Percentiles rank a stretch among this genome's conserved stretches.
These are phyloP conservation scores for Albula glossodonta DNA, from an alignment of 2,113 vertebrate species.

Conservation along the genomic window DNA sequence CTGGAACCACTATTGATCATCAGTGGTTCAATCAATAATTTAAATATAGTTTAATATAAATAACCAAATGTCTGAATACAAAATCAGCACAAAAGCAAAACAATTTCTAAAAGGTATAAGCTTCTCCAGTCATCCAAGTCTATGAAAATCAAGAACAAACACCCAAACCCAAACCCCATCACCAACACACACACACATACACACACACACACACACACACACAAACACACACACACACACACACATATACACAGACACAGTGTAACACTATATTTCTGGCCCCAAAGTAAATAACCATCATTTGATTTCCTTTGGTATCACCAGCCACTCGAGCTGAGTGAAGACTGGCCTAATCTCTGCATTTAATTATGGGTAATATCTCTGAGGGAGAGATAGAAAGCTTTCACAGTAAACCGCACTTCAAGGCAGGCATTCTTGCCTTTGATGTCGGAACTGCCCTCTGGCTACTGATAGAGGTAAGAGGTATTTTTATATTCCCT, in stretches of 20 bases:
- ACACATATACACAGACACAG: background rate
- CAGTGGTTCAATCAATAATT: too few relatives aligned
- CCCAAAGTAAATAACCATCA: too few relatives aligned
- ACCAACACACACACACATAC: conserved; percentile 19
- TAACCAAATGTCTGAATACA: too few relatives aligned
- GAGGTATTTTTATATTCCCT: background rate
- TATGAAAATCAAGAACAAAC: background rate
- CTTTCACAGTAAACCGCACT: conserved; percentile 12
- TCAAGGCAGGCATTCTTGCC: background rate
- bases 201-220: conserved; percentile 22
- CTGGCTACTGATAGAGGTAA: background rate
- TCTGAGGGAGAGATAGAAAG: background rate
- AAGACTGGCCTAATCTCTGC: background rate
- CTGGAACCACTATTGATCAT: too few relatives aligned
- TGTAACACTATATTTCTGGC: too few relatives aligned
- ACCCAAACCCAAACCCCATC: background rate
- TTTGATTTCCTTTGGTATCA: too few relatives aligned
- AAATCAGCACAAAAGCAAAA: background rate
- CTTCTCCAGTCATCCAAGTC: background rate
- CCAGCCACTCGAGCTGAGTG: too few relatives aligned
- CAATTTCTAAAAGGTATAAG: background rate
- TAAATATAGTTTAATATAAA: too few relatives aligned
- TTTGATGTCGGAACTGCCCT: background rate
- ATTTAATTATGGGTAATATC: background rate
- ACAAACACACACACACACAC: background rate